Evolutionary conservation across 1,140 invertebrate species (phyloP), one percentile per base, ranked within the genome.

Genomic region (Drosophila jambulina): DNA sequence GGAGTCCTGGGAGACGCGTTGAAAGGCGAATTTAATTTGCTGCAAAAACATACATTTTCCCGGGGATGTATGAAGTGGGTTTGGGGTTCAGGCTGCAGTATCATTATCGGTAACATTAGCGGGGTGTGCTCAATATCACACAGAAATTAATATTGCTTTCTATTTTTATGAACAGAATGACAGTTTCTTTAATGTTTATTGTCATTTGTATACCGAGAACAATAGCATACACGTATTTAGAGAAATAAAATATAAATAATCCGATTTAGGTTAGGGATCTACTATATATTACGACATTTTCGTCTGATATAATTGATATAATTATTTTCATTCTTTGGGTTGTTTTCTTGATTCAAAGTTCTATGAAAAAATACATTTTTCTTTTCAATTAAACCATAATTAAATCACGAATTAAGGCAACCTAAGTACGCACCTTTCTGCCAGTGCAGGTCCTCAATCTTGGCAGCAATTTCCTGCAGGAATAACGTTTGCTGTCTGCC

Each of bases 401-500:
- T 46, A 46, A 9, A 0, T n/a, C 9, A 12, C 17, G 1, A 49
- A 25, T 27, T n/a, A n/a, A 49, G 25, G 6, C 17, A 48, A 48
- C 15, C 6, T 25, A 2, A n/a, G 4, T 12, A 29, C 4, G 4
- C 34, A 25, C 17, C 10, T 57, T 57, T 62, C 9, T 63, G 5
- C 4, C 0, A 65, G 60, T 65, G 36, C 56, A 46, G 29, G 64
- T 60, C 68, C 64, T 75, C 57, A 63, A 71, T 76, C 76, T 65
- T 64, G 69, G 34, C 65, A 64, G 62, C 69, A 87, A 87, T 88
- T 87, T 87, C 80, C 84, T 78, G 68, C 61, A 60, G 36, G 34
- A 63, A 78, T 56, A 78, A 69, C 59, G 62, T 68, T 85, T 64
- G 49, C 53, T 64, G 57, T 80, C 45, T 48, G 13, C 6, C 43